phyloP scores from a whole-genome alignment of 2,797 vertebrate species.

The Myoxocephalus aenaeus region DNA sequence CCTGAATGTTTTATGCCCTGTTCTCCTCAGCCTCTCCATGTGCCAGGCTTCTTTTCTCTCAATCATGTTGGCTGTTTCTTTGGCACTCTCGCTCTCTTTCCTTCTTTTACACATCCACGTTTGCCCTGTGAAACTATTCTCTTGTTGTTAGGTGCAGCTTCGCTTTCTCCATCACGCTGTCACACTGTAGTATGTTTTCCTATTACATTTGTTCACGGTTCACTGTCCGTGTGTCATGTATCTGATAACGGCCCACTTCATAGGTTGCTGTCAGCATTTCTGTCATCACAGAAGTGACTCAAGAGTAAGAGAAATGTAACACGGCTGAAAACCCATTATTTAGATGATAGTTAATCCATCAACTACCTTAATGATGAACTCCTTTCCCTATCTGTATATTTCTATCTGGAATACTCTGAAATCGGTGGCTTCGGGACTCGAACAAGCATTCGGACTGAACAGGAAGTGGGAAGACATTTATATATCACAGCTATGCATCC shows the following conservation, averaged over 20 bases:
- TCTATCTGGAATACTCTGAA: neutral
- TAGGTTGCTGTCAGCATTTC: constrained; percentile 37
- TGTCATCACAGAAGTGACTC: constrained; percentile 2
- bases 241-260: constrained; percentile 45
- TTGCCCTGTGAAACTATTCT: constrained; percentile 27
- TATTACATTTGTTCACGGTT: constrained; percentile 56
- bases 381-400: neutral
- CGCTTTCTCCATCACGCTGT: constrained; percentile 46
- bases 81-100: constrained; percentile 3
- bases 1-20: constrained; percentile 73
- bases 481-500: neutral
- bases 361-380: neutral
- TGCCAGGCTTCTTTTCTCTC: constrained; percentile 43
- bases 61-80: constrained; percentile 39
- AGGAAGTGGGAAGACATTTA: neutral
- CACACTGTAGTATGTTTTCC: constrained; percentile 42
- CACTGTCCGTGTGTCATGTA: constrained; percentile 41
- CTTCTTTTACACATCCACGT: constrained; percentile 45
- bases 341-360: neutral
- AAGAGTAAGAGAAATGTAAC: constrained; percentile 8
- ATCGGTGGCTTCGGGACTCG: neutral
- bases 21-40: constrained; percentile 51
- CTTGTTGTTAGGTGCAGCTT: constrained; percentile 41
- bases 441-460: neutral
- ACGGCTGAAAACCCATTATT: neutral